phyloP scores from a whole-genome alignment of 2,888 invertebrate genomes.

The Campoplex capitator region DNA sequence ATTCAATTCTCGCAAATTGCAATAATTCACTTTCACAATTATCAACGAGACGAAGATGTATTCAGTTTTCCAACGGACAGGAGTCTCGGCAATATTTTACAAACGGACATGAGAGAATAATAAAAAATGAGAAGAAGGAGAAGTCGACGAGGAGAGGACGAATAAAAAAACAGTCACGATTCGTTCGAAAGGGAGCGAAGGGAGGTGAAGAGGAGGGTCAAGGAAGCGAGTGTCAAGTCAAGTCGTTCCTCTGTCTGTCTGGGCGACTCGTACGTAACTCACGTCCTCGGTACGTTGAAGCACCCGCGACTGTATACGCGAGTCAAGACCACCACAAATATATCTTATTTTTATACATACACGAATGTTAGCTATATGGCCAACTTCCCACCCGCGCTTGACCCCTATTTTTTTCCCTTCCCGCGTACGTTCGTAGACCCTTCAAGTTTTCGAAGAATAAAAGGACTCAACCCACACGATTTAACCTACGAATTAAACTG shows the following conservation, averaged over 20 bases:
- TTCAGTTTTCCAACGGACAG: conserved; percentile 28
- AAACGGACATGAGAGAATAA: not conserved
- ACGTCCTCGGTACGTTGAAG: conserved; percentile 51
- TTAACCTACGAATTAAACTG: conserved; percentile 20
- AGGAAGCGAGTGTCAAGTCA: conserved; percentile 56
- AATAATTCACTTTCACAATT: conserved; percentile 26
- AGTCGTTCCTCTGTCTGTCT: conserved; percentile 49
- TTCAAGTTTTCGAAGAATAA: not conserved
- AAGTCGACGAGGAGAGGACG: not conserved
- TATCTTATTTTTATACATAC: not conserved
- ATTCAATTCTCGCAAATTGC: conserved; percentile 1
- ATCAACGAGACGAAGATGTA: conserved; percentile 37
- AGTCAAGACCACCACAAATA: conserved; percentile 29
- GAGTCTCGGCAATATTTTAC: conserved; percentile 30
- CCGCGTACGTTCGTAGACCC: not conserved
- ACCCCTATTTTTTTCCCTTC: conserved; percentile 38
- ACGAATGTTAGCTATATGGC: conserved; percentile 4
- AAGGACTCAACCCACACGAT: conserved; percentile 16
- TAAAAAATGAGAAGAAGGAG: not conserved
- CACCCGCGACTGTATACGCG: conserved; percentile 22
- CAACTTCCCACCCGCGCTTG: conserved; percentile 58
- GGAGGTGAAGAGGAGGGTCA: conserved; percentile 42
- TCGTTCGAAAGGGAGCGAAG: conserved; percentile 25
- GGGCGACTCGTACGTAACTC: conserved; percentile 55
- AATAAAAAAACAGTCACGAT: conserved; percentile 42